Conservation (phyloP, 2,797 vertebrate genomes). For the Squalus acanthias region DNA sequence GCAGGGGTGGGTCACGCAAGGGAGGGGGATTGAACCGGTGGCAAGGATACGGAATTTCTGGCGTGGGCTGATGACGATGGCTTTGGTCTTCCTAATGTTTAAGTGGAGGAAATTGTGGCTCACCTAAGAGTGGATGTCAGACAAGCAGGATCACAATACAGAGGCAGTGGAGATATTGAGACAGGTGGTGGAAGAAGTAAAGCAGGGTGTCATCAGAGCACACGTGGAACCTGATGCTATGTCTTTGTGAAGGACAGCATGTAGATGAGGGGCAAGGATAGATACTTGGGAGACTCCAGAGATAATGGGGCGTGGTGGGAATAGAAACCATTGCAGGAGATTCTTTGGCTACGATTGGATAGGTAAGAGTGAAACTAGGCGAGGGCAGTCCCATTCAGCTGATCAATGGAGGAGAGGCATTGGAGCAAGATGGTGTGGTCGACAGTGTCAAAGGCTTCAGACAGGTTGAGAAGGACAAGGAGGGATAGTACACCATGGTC, state of each 20-base stretch:
- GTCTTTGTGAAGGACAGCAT: background rate
- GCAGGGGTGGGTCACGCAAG: background rate
- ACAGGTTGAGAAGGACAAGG: background rate
- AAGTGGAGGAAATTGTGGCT: background rate
- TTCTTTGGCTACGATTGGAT: background rate
- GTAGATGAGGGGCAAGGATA: background rate
- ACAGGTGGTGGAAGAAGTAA: background rate
- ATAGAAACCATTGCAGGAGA: background rate
- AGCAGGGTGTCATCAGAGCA: background rate
- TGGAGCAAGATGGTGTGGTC: background rate
- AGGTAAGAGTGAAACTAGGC: background rate
- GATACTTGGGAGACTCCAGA: background rate
- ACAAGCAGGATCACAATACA: background rate
- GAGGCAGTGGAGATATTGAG: background rate
- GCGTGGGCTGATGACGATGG: background rate
- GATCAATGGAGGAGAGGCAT: background rate
- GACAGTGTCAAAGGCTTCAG: background rate
- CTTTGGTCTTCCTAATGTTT: background rate
- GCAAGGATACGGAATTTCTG: background rate
- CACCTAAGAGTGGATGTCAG: background rate
- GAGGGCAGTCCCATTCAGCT: background rate
- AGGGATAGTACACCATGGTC: too few relatives aligned
- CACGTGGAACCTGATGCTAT: background rate
- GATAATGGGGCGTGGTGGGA: background rate
- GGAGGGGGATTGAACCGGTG: background rate